Percentiles rank a stretch among this genome's conserved stretches.
phyloP scores from a whole-genome alignment of 1,140 invertebrate species.

The Drosophila setifemur region DNA sequence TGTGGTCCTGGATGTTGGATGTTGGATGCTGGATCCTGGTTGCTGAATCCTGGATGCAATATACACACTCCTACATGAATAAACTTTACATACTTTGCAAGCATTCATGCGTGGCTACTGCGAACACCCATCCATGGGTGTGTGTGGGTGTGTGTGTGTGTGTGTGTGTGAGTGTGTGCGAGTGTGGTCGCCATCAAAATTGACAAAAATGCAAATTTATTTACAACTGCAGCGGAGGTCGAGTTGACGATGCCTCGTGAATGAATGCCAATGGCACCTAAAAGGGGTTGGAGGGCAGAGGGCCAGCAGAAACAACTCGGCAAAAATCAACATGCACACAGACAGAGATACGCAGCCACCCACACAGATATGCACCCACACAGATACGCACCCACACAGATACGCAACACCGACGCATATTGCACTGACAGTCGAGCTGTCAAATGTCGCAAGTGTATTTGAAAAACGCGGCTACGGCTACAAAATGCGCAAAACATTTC shows the following conservation, averaged over 20 bases:
- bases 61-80: constrained; percentile 34
- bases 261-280: constrained; percentile 57
- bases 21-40: no score
- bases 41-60: background rate
- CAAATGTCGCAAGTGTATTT: constrained; percentile 77
- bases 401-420: constrained; percentile 21
- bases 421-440: constrained; percentile 68
- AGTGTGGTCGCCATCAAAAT: constrained; percentile 65
- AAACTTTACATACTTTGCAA: constrained; percentile 65
- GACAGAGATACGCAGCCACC: background rate
- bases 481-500: constrained; percentile 71
- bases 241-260: constrained; percentile 54
- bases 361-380: background rate
- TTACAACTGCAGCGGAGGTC: constrained; percentile 66
- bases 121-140: background rate
- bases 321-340: constrained; percentile 65
- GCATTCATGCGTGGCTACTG: constrained; percentile 41
- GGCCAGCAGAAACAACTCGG: constrained; percentile 42
- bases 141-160: background rate
- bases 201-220: constrained; percentile 80
- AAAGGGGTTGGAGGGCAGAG: background rate
- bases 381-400: constrained; percentile 6
- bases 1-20: no score
- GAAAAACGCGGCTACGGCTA: constrained; percentile 64
- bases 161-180: background rate